These are phyloP conservation scores for Campoletis sonorensis DNA, from an alignment of 1,140 invertebrate species.

Conservation along the genomic window DNA sequence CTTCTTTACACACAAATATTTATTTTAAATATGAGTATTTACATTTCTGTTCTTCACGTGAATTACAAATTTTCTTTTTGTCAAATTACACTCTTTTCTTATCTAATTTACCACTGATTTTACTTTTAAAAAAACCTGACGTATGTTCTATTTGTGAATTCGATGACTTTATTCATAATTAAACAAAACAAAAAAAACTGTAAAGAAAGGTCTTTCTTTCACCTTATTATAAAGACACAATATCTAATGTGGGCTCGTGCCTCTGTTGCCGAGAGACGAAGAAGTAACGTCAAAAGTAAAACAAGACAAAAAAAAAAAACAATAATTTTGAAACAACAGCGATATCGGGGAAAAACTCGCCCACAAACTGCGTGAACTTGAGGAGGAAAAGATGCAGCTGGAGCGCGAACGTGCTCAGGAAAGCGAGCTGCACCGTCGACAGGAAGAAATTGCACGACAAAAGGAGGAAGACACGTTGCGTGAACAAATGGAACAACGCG, in stretches of 20 bases:
- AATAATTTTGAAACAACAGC: constrained; percentile 59
- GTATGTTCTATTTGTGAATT: too few species aligned
- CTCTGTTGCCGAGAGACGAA: neutral
- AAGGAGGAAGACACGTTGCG: constrained; percentile 68
- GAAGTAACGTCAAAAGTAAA: constrained; percentile 4
- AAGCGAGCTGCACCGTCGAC: constrained; percentile 59
- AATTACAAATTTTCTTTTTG: too few species aligned
- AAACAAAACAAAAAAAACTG: too few species aligned
- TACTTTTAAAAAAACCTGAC: too few species aligned
- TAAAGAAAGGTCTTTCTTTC: too few species aligned
- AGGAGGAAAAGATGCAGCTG: constrained; percentile 77
- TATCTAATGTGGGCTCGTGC: neutral
- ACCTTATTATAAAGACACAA: neutral
- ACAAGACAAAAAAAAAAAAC: constrained; percentile 23
- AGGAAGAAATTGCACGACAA: constrained; percentile 70
- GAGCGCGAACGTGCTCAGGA: constrained; percentile 75
- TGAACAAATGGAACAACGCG: constrained; percentile 56
- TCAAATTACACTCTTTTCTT: too few species aligned
- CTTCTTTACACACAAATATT: too few species aligned
- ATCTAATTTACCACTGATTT: too few species aligned
- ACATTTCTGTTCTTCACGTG: too few species aligned
- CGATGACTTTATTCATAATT: too few species aligned
- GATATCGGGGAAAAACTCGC: constrained; percentile 77
- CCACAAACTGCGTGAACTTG: constrained; percentile 76
- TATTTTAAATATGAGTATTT: too few species aligned